phyloP scores from a whole-genome alignment of 2,888 invertebrate species.

The Aphidoletes aphidimyza region DNA sequence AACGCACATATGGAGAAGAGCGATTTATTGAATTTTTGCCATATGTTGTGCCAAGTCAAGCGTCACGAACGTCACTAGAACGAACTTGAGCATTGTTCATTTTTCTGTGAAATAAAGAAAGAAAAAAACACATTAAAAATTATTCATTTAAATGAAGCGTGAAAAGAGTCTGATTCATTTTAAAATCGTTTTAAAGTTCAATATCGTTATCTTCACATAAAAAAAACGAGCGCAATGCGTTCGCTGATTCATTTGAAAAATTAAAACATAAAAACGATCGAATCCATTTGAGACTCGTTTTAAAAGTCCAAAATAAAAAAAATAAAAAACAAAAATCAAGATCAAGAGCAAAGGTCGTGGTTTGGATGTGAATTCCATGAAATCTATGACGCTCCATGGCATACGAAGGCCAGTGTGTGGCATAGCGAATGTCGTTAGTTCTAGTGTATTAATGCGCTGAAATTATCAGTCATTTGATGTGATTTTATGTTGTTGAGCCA shows the following conservation, averaged over 20 bases:
- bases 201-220: conserved; percentile 9
- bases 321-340: too few relatives aligned
- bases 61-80: not conserved
- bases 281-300: not conserved
- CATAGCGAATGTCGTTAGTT: conserved; percentile 52
- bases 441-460: conserved; percentile 16
- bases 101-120: not conserved
- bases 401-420: not conserved
- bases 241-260: not conserved
- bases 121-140: conserved; percentile 10
- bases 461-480: conserved; percentile 18
- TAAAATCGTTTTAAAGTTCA: not conserved
- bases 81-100: too few relatives aligned
- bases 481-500: too few relatives aligned
- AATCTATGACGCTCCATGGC: too few relatives aligned
- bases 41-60: conserved; percentile 36
- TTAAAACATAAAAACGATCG: not conserved
- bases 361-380: too few relatives aligned
- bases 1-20: not conserved
- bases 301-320: too few relatives aligned
- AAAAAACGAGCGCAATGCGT: not conserved
- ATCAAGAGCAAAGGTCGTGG: conserved; percentile 31
- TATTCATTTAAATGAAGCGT: conserved; percentile 24
- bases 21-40: conserved; percentile 37
- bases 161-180: not conserved